These are phyloP conservation scores for Pachypeltis micranthus DNA, from an alignment of 1,140 invertebrate species.

Conservation along the genomic window DNA sequence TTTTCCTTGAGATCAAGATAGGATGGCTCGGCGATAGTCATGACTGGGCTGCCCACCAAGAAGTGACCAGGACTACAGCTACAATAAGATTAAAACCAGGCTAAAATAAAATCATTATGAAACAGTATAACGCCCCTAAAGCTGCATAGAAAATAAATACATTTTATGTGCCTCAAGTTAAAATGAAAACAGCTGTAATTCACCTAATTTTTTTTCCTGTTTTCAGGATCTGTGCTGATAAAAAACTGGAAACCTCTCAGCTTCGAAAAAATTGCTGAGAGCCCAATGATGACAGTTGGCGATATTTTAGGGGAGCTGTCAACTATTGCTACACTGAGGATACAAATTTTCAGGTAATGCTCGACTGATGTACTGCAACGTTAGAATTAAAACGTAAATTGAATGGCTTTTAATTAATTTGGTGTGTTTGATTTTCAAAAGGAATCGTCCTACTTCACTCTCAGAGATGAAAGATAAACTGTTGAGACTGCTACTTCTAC, in stretches of 20 bases:
- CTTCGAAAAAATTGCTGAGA: constrained; percentile 81
- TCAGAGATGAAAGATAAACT: constrained; percentile 89
- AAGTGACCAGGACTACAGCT: constrained; percentile 30
- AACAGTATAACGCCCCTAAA: too few relatives aligned
- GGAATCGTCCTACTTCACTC: constrained; percentile 55
- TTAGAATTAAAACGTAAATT: background rate
- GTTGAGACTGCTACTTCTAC: constrained; percentile 69
- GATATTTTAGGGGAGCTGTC: constrained; percentile 87
- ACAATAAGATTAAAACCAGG: too few relatives aligned
- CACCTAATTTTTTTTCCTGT: too few relatives aligned
- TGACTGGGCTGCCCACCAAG: constrained; percentile 27
- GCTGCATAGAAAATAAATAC: too few relatives aligned
- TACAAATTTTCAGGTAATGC: constrained; percentile 67
- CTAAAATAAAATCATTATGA: too few relatives aligned
- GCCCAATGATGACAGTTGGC: constrained; percentile 69
- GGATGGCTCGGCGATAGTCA: constrained; percentile 20
- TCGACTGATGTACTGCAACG: too few relatives aligned
- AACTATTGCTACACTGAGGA: constrained; percentile 76
- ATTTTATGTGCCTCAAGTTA: too few relatives aligned
- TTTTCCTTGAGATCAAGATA: constrained; percentile 19
- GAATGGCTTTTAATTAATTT: background rate
- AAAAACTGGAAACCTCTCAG: constrained; percentile 88
- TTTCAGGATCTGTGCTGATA: constrained; percentile 69
- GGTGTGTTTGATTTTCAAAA: constrained; percentile 24
- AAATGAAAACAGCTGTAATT: too few relatives aligned